Base-by-base conservation (phyloP, 2,888 invertebrate species). In the Podabrus alpinus region DNA sequence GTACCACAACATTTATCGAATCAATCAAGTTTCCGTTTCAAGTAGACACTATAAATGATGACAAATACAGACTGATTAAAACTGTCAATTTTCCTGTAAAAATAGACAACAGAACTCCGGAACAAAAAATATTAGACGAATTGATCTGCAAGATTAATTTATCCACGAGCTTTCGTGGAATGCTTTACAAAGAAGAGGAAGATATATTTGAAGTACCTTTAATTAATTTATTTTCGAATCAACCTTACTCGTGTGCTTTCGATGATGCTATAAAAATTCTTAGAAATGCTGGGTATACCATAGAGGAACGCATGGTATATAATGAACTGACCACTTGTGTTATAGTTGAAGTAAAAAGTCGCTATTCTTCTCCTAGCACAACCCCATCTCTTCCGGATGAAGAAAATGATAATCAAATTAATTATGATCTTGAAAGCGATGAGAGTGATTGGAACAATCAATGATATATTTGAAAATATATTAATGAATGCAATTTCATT, bases 21-120 rank as follows among this genome's bases (percentile, higher is more conserved):
- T 62, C 15, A 5, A 13, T 16, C 3, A 62, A n/a, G 3, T 29
- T 13, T 1, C 29, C 4, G n/a, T 13, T 13, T 5, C 13, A 29
- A 29, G 2, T 5, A n/a, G 29, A 29, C 13, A 29, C 13, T 29
- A 10, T 17, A 19, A 19, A 19, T 7, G 17, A 17, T 3, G 16
- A 78, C 66, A 82, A 86, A 68, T 91, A 90, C 79, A 88, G 89
- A 76, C 79, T 86, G 9, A 79, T 92, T 1, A 84, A 85, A 45
- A 80, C 81, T 2, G 83, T 89, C 5, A 86, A 89, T n/a, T 92
- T 88, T 85, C 92, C 92, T 0, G 86, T 84, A 77, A 29, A 5
- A 1, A 74, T 81, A 21, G 90, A 91, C 79, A 81, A 82, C 3
- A 84, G 89, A 60, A 86, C 86, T 1, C 81, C 84, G 15, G 87